Percentiles rank a stretch among this genome's conserved stretches.
Evolutionary conservation across 2,113 vertebrate genomes (phyloP).

Genomic region (Marmota flaviventris): DNA sequence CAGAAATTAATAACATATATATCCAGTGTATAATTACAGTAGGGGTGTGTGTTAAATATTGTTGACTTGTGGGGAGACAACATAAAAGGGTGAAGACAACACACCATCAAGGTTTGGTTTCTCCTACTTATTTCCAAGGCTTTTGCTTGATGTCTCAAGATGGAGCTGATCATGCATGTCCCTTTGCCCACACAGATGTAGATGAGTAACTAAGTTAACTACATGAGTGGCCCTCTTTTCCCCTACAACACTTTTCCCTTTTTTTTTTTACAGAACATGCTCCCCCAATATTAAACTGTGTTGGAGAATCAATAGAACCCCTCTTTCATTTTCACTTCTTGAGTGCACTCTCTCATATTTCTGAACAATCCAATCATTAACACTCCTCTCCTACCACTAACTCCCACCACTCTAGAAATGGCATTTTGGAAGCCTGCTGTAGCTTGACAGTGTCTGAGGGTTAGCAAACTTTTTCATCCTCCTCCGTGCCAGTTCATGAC

Average conservation of each 20-base stretch:
- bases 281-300: neutral
- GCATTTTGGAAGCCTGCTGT: neutral
- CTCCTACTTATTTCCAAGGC: neutral
- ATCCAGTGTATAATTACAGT: neutral
- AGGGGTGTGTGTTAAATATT: neutral
- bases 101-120: neutral
- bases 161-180: neutral
- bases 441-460: neutral
- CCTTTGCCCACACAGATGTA: neutral
- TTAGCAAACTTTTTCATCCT: neutral
- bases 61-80: neutral
- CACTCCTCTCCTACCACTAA: neutral
- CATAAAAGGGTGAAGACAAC: neutral
- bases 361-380: neutral
- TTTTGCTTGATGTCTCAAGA: constrained; percentile 41
- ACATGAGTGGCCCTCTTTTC: neutral
- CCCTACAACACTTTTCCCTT: neutral
- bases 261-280: neutral
- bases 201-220: neutral
- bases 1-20: neutral
- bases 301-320: neutral
- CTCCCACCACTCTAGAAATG: neutral
- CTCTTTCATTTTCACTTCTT: neutral
- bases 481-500: neutral
- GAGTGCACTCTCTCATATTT: neutral